A percentile compares a stretch with the other conserved stretches of the same genome.
phyloP scores from a whole-genome alignment of 2,113 vertebrate genomes.

The Lasiurus cinereus region DNA sequence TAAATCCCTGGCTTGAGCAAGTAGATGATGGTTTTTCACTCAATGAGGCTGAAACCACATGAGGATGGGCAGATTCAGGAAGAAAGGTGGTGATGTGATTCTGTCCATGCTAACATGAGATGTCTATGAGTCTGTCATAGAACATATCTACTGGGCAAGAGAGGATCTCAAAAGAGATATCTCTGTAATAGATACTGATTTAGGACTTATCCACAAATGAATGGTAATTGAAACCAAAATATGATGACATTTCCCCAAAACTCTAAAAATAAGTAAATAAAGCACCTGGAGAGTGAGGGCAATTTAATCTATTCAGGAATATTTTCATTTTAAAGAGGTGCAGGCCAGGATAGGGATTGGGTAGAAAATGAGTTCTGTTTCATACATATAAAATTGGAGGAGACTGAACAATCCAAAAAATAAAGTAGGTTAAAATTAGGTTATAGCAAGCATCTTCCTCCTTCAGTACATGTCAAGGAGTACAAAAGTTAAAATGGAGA shows the following conservation, averaged over 20 bases:
- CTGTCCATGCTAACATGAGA: rapidly evolving
- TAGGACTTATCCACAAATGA: not conserved
- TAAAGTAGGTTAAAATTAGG: not conserved
- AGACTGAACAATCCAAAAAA: not conserved
- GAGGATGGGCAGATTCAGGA: not conserved
- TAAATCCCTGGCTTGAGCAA: not conserved
- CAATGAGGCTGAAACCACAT: too few relatives aligned
- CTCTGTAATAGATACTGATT: not conserved
- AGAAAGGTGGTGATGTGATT: not conserved
- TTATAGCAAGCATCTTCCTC: not conserved
- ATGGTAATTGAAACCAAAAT: not conserved
- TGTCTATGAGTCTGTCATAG: not conserved
- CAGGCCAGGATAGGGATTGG: not conserved
- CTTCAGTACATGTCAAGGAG: not conserved
- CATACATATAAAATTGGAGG: not conserved
- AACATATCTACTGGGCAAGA: not conserved
- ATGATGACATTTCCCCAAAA: not conserved
- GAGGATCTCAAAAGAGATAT: not conserved
- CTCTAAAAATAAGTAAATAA: not conserved
- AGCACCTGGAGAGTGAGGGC: not conserved
- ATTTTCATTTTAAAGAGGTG: constrained; percentile 35
- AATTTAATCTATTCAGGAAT: not conserved
- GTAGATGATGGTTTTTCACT: not conserved
- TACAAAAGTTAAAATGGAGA: not conserved
- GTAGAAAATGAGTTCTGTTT: constrained; percentile 21